Evolutionary conservation across 2,113 vertebrate species (phyloP).

Genomic region (Bostrychus sinensis): DNA sequence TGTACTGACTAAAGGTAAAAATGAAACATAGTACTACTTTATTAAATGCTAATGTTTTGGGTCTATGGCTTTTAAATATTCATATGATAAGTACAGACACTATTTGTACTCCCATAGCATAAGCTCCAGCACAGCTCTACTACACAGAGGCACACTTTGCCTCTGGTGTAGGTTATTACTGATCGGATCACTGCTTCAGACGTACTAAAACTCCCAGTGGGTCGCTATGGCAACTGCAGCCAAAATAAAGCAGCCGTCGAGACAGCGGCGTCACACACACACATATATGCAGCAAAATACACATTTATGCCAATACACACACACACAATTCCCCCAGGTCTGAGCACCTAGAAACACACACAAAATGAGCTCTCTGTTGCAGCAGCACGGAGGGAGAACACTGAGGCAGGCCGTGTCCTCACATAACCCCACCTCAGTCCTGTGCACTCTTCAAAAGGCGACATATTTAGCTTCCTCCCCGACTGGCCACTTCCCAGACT

Average conservation of each 20-base stretch:
- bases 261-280: constrained; percentile 58
- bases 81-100: not conserved
- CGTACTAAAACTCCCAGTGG: constrained; percentile 63
- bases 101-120: not conserved
- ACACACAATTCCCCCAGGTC: constrained; percentile 49
- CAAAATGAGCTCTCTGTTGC: constrained; percentile 60
- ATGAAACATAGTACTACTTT: not conserved
- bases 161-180: constrained; percentile 35
- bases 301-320: constrained; percentile 22
- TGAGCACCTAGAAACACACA: constrained; percentile 63
- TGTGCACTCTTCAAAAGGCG: constrained; percentile 38
- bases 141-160: constrained; percentile 17
- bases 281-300: not conserved
- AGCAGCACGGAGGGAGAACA: constrained; percentile 29
- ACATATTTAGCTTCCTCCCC: constrained; percentile 60
- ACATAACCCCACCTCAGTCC: constrained; percentile 46
- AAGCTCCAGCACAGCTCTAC: not conserved
- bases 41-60: not conserved
- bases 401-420: constrained; percentile 46
- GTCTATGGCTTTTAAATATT: not conserved
- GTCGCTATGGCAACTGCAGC: constrained; percentile 72
- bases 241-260: constrained; percentile 72
- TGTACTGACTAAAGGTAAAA: too few species aligned
- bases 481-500: constrained; percentile 42
- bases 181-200: constrained; percentile 59